These are phyloP conservation scores for Bungarus multicinctus DNA, from an alignment of 2,113 vertebrate genomes.

Conservation along the genomic window DNA sequence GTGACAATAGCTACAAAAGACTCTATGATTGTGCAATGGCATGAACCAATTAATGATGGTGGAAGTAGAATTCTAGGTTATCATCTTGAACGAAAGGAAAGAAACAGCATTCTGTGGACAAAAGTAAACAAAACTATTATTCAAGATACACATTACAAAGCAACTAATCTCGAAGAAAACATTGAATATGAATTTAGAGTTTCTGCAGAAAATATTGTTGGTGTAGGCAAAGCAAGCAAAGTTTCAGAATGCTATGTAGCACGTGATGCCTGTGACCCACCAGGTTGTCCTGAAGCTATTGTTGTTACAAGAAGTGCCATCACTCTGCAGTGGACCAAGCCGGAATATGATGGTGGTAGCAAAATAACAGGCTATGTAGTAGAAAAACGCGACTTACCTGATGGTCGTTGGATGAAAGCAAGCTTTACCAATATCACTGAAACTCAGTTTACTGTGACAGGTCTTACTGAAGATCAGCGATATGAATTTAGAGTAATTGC, in stretches of 20 bases:
- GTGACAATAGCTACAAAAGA: conserved; percentile 84
- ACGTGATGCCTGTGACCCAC: conserved; percentile 93
- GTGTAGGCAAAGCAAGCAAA: conserved; percentile 92
- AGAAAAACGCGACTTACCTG: conserved; percentile 95
- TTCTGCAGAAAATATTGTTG: conserved; percentile 97
- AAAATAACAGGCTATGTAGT: conserved; percentile 92
- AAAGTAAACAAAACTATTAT: conserved; percentile 94
- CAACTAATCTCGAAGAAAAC: conserved; percentile 89
- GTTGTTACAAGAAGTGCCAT: conserved; percentile 89
- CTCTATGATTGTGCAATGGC: conserved; percentile 92
- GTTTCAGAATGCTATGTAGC: conserved; percentile 92
- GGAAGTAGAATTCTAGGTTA: conserved; percentile 91
- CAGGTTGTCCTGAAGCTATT: conserved; percentile 89
- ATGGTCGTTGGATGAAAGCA: conserved; percentile 95
- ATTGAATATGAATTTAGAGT: conserved; percentile 95
- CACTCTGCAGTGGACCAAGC: conserved; percentile 92
- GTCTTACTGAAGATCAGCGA: conserved; percentile 91
- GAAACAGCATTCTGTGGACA: conserved; percentile 96
- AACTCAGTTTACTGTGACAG: conserved; percentile 92
- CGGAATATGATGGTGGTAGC: conserved; percentile 96
- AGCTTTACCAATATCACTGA: conserved; percentile 97
- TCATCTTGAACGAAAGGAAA: conserved; percentile 95
- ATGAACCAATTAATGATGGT: conserved; percentile 92
- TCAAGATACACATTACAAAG: conserved; percentile 89
- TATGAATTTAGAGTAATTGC: conserved; percentile 98